These are phyloP conservation scores for Hyles lineata DNA, from an alignment of 2,888 invertebrate genomes.

Conservation along the genomic window DNA sequence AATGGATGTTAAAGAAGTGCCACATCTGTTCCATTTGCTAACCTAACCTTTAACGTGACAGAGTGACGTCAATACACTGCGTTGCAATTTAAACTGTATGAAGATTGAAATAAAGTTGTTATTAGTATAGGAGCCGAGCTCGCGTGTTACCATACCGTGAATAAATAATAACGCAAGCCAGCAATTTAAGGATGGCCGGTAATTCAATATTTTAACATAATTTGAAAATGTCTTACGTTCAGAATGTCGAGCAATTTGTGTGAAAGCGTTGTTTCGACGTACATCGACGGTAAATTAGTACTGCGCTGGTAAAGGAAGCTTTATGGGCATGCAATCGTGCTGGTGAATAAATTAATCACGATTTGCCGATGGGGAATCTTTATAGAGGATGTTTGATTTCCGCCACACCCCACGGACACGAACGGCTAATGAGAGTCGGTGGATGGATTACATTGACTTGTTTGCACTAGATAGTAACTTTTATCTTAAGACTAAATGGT, in stretches of 20 bases:
- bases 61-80: constrained; percentile 4
- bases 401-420: neutral
- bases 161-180: constrained; percentile 32
- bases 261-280: neutral
- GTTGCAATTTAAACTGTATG: neutral
- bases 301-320: neutral
- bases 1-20: constrained; percentile 13
- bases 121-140: neutral
- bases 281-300: neutral
- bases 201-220: constrained; percentile 27
- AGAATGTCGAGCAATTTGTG: constrained; percentile 21
- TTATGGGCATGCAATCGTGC: neutral
- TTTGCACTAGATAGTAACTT: neutral
- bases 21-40: constrained; percentile 25
- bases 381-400: constrained; percentile 1
- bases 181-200: constrained; percentile 30
- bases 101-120: neutral
- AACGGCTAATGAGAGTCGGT: neutral
- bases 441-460: neutral
- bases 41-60: constrained; percentile 12
- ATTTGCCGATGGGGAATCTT: neutral
- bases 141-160: constrained; percentile 32
- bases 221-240: constrained; percentile 20
- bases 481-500: too few relatives aligned
- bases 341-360: neutral